phyloP scores from a whole-genome alignment of 1,140 invertebrate species.

The Pentalonia nigronervosa region DNA sequence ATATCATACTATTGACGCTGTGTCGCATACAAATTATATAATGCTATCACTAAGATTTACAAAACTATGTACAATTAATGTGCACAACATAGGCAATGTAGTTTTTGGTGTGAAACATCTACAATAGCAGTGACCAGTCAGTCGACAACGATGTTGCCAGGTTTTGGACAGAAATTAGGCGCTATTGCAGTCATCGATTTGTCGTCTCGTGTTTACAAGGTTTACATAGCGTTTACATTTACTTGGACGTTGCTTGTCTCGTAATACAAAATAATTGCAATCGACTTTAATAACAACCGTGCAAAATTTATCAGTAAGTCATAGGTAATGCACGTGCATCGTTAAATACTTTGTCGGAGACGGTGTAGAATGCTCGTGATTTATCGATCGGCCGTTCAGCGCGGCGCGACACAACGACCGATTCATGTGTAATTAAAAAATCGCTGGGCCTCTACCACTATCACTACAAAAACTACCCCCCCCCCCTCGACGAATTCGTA shows the following conservation, averaged over 20 bases:
- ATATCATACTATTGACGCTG: no score
- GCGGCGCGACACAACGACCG: not conserved
- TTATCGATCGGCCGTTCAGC: not conserved
- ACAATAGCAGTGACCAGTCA: no score
- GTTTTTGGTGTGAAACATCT: no score
- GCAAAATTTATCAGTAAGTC: not conserved
- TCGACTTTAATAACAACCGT: not conserved
- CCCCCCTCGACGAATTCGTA: not conserved
- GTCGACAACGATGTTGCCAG: no score
- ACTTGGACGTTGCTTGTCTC: not conserved
- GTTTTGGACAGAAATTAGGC: no score
- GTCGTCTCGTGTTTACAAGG: no score
- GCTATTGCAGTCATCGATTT: no score
- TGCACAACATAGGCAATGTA: no score
- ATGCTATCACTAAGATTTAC: no score
- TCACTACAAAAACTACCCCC: not conserved
- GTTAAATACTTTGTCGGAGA: not conserved
- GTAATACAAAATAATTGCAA: not conserved
- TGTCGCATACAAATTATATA: no score
- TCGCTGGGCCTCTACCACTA: not conserved
- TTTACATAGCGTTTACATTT: not conserved
- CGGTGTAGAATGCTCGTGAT: not conserved
- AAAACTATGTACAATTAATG: no score
- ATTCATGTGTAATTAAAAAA: constrained; percentile 8
- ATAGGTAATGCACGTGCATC: not conserved